phyloP scores from a whole-genome alignment of 2,797 vertebrate species.

The Tenualosa thibaudeaui region DNA sequence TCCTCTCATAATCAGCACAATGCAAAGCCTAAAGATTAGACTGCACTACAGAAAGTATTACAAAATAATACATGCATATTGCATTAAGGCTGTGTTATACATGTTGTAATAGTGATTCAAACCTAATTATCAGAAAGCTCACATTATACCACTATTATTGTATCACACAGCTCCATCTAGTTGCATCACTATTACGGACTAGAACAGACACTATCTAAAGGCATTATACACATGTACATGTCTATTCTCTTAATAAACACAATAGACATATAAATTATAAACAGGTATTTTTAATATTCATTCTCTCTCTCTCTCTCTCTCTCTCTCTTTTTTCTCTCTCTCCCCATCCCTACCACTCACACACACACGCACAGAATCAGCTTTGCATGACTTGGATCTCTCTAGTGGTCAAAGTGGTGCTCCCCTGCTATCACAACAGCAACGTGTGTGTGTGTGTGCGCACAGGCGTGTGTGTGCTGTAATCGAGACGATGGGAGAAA shows the following conservation, averaged over 20 bases:
- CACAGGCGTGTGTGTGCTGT: not conserved
- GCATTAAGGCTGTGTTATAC: not conserved
- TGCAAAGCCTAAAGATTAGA: not conserved
- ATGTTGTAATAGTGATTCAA: not conserved
- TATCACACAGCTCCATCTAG: not conserved
- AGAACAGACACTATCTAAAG: too few species aligned
- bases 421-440: not conserved
- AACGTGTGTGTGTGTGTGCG: too few species aligned
- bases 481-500: constrained; percentile 58
- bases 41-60: not conserved
- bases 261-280: not conserved
- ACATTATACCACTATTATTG: too few species aligned
- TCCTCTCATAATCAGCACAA: not conserved
- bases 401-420: not conserved
- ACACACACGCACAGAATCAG: constrained; percentile 4
- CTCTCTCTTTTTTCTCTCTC: too few species aligned
- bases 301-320: not conserved
- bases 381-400: not conserved
- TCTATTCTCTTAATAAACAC: not conserved
- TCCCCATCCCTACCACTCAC: constrained; percentile 11
- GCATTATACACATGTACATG: not conserved
- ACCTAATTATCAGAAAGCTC: not conserved
- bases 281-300: not conserved
- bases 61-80: not conserved
- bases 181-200: not conserved